A percentile compares a stretch with the other conserved stretches of the same genome.
These are phyloP conservation scores for Danaus melanippus DNA, from an alignment of 1,140 invertebrate species.

Conservation along the genomic window DNA sequence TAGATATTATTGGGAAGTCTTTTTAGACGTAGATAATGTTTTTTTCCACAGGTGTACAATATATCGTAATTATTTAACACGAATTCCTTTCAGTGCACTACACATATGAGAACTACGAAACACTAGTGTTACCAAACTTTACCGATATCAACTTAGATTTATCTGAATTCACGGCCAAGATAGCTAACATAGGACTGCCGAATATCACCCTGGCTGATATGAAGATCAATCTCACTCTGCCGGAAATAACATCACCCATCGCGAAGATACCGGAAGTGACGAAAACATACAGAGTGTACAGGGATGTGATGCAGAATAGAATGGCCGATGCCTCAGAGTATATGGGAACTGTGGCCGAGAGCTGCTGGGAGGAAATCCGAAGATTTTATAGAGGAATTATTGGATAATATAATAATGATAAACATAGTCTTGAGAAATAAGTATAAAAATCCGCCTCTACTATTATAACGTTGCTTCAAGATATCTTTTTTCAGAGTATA, in stretches of 20 bases:
- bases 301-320: slow-evolving; percentile 54
- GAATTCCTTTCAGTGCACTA: slow-evolving; percentile 63
- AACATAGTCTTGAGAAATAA: too few relatives aligned
- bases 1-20: too few relatives aligned
- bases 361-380: slow-evolving; percentile 54
- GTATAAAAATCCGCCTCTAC: too few relatives aligned
- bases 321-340: slow-evolving; percentile 56
- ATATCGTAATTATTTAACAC: slow-evolving; percentile 9
- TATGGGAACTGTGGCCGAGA: slow-evolving; percentile 44
- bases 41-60: too few relatives aligned
- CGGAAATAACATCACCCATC: slow-evolving; percentile 32
- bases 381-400: slow-evolving; percentile 50
- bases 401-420: slow-evolving; percentile 28
- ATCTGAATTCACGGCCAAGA: slow-evolving; percentile 36
- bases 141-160: slow-evolving; percentile 55
- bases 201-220: slow-evolving; percentile 25
- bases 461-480: too few relatives aligned
- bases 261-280: slow-evolving; percentile 38
- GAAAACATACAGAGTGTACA: slow-evolving; percentile 57
- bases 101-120: slow-evolving; percentile 66
- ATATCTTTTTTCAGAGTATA: too few relatives aligned
- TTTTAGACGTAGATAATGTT: too few relatives aligned
- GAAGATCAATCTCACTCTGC: slow-evolving; percentile 16
- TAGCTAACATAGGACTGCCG: slow-evolving; percentile 42
- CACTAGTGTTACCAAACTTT: slow-evolving; percentile 54